These are phyloP conservation scores for Nasonovia ribisnigri DNA, from an alignment of 2,888 invertebrate genomes.

Conservation along the genomic window DNA sequence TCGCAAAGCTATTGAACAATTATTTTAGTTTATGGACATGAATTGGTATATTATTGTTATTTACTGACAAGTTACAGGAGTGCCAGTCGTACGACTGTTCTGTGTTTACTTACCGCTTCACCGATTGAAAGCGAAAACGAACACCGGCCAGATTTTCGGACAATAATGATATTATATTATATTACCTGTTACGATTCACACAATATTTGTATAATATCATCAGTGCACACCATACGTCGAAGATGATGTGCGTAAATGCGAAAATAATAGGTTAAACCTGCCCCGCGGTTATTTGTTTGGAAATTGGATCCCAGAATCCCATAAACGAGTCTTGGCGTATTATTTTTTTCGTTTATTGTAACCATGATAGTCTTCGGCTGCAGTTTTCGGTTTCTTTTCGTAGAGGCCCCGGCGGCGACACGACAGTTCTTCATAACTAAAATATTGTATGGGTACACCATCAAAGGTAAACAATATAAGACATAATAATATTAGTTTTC, in stretches of 20 bases:
- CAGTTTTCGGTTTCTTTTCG: background rate
- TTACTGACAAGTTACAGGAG: background rate
- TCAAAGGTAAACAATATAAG: background rate
- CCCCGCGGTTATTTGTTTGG: background rate
- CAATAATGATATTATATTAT: background rate
- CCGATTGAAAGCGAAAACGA: background rate
- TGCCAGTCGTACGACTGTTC: background rate
- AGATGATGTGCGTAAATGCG: background rate
- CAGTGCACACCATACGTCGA: background rate
- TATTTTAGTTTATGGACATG: background rate
- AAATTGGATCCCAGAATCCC: slow-evolving; percentile 24
- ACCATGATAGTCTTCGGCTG: background rate
- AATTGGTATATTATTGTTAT: background rate
- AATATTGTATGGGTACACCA: background rate
- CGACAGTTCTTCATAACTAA: background rate
- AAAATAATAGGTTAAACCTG: background rate
- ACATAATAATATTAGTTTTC: background rate
- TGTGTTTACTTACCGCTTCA: background rate
- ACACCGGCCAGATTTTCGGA: background rate
- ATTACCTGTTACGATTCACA: background rate
- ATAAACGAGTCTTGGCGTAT: slow-evolving; percentile 17
- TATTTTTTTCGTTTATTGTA: background rate
- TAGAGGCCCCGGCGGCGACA: background rate
- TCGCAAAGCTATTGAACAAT: background rate
- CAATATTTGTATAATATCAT: background rate